Conservation (phyloP, 2,888 invertebrate species). For the Lasius fuliginosus region DNA sequence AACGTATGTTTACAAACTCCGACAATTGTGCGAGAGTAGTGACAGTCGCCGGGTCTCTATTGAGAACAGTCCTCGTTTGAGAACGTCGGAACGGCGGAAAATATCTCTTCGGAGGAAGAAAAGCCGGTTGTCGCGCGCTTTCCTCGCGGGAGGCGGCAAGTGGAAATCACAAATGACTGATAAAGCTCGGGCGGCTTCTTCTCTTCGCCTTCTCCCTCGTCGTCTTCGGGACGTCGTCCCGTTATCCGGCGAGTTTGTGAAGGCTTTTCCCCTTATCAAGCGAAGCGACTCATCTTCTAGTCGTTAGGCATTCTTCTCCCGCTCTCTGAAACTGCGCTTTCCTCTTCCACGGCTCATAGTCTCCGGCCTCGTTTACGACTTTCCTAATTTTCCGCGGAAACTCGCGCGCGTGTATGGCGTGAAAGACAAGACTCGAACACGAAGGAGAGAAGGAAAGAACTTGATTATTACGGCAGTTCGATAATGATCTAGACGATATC, state of each 20-base stretch:
- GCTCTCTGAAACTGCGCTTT: slow-evolving; percentile 30
- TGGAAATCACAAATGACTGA: slow-evolving; percentile 73
- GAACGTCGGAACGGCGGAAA: slow-evolving; percentile 30
- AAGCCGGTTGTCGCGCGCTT: slow-evolving; percentile 50
- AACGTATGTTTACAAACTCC: slow-evolving; percentile 44
- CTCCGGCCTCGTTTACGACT: slow-evolving; percentile 36
- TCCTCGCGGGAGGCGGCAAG: slow-evolving; percentile 49
- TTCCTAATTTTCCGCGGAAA: slow-evolving; percentile 38
- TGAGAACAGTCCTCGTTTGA: slow-evolving; percentile 34
- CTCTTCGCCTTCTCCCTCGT: slow-evolving; percentile 9
- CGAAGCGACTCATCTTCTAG: slow-evolving; percentile 77
- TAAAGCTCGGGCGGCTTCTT: slow-evolving; percentile 59
- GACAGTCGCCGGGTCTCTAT: slow-evolving; percentile 27
- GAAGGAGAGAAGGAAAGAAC: not conserved
- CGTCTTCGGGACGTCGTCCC: slow-evolving; percentile 49
- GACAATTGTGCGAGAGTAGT: slow-evolving; percentile 24
- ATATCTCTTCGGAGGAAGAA: slow-evolving; percentile 39
- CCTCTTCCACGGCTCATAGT: slow-evolving; percentile 14
- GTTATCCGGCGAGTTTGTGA: slow-evolving; percentile 65
- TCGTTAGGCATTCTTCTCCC: slow-evolving; percentile 78
- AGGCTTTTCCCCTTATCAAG: slow-evolving; percentile 75
- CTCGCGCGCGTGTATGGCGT: not conserved
- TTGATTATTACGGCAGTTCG: not conserved
- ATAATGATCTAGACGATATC: slow-evolving; percentile 11
- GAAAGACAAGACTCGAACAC: not conserved